Base-by-base conservation (phyloP, 2,113 vertebrate species). In the Phrynosoma platyrhinos region DNA sequence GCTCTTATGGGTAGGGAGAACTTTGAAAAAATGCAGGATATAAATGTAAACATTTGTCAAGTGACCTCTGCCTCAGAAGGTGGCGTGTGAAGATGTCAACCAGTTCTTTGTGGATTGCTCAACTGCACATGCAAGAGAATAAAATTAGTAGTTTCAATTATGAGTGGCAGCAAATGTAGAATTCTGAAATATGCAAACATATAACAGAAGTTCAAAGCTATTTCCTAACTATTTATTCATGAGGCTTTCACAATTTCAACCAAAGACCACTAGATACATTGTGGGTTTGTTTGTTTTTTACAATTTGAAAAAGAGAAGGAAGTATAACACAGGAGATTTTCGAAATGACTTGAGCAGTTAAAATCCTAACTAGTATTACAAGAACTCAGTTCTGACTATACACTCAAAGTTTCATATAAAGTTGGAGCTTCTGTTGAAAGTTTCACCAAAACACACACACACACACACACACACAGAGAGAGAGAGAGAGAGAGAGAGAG, bases 161-260 rank as follows among this genome's bases (percentile, higher is more conserved):
- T 18, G 55, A 81, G 14, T 36, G 84, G 75, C 21, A 36, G 5
- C 9, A 77, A 79, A 68, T 75, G 86, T 71, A 36, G 40, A 10
- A 71, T n/a, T 79, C 9, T 6, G 10, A 40, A 64, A 81, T 64
- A 64, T 47, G 47, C 5, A 47, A 47, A 47, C 47, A 47, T 47
- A 36, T 52, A 30, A 4, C 0, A 12, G 71, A 84, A 83, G 89
- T 36, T 62, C 78, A 81, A 92, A 93, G 69, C 5, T 62, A 52
- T 9, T 77, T 90, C 27, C 74, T 62, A 72, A 75, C n/a, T 71
- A 75, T 83, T 12, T 42, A 10, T 53, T 74, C 27, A 75, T 20
- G 21, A 58, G 47, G 68, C 0, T 0, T 80, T 83, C 25, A 75
- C 47, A 83, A 18, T 58, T 81, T 40, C 58, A 64, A 58, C 1